Percentiles rank a stretch among this genome's conserved stretches.
These are phyloP conservation scores for Uloborus plumipes DNA, from an alignment of 2,888 invertebrate genomes.

Conservation along the genomic window DNA sequence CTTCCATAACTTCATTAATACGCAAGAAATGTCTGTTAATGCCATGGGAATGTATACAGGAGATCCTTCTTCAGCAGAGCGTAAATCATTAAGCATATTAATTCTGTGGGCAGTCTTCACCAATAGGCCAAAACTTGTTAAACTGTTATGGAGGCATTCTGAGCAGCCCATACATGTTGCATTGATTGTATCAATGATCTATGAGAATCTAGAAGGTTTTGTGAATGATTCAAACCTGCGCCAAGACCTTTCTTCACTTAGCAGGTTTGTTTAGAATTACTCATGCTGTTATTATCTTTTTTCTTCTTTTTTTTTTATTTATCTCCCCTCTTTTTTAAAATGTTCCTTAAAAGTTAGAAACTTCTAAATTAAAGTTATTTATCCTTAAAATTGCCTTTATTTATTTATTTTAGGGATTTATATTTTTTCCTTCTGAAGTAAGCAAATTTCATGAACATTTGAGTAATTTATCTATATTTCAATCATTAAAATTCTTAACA, in stretches of 20 bases:
- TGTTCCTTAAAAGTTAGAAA: neutral
- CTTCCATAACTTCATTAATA: constrained; percentile 50
- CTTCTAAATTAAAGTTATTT: neutral
- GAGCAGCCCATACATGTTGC: constrained; percentile 71
- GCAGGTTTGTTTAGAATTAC: constrained; percentile 59
- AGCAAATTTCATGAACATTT: neutral
- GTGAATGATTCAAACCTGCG: constrained; percentile 69
- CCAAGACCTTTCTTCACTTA: constrained; percentile 67
- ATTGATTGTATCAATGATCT: constrained; percentile 70
- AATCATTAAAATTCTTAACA: no score
- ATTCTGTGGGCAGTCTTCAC: constrained; percentile 71
- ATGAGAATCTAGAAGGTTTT: constrained; percentile 68
- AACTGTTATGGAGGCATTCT: constrained; percentile 70
- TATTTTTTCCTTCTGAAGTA: neutral
- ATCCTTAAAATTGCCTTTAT: no score
- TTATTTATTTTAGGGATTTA: no score
- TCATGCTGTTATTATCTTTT: neutral
- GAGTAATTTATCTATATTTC: no score
- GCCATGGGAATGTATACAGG: constrained; percentile 66
- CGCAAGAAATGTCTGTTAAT: constrained; percentile 69
- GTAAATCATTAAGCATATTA: constrained; percentile 69
- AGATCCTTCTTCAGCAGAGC: constrained; percentile 50
- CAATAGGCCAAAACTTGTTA: constrained; percentile 69
- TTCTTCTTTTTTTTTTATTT: neutral
- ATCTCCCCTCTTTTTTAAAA: neutral